Conservation (phyloP, 2,797 vertebrate genomes). For the Helostoma temminkii region DNA sequence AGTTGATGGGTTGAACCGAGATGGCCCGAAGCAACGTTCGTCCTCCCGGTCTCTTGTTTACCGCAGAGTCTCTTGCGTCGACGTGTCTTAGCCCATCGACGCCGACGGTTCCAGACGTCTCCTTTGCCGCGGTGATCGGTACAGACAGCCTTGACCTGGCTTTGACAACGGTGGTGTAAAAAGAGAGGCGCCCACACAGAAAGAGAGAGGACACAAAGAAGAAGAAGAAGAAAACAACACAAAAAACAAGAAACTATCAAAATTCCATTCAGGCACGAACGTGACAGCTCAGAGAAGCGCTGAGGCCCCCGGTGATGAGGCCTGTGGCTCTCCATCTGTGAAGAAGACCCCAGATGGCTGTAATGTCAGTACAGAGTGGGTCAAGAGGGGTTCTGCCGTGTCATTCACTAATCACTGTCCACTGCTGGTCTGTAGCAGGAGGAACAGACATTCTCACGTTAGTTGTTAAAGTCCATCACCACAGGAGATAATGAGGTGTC, state of each 20-base stretch:
- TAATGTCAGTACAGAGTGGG: constrained; percentile 46
- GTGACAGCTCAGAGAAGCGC: constrained; percentile 65
- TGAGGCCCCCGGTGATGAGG: constrained; percentile 42
- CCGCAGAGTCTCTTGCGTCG: constrained; percentile 6
- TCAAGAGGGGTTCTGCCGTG: constrained; percentile 47
- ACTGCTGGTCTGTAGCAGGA: constrained; percentile 33
- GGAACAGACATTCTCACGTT: constrained; percentile 26
- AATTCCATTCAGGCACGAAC: constrained; percentile 80
- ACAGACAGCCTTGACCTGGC: constrained; percentile 31
- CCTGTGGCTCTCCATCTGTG: constrained; percentile 43
- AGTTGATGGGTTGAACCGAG: constrained; percentile 61
- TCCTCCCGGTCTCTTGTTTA: constrained; percentile 42
- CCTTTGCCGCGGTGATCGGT: constrained; percentile 11
- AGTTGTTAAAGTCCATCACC: constrained; percentile 29
- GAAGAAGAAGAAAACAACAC: constrained; percentile 41
- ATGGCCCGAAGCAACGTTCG: constrained; percentile 41
- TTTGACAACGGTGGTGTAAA: constrained; percentile 37
- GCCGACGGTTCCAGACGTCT: constrained; percentile 51
- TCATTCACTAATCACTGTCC: constrained; percentile 52
- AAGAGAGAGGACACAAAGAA: constrained; percentile 23
- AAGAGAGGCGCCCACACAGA: constrained; percentile 45
- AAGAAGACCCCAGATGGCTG: constrained; percentile 51
- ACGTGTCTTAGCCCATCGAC: constrained; percentile 19
- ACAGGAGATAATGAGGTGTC: constrained; percentile 40
- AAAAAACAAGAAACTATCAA: constrained; percentile 57